phyloP scores from a whole-genome alignment of 2,888 invertebrate genomes.

The Drosophila koepferae region DNA sequence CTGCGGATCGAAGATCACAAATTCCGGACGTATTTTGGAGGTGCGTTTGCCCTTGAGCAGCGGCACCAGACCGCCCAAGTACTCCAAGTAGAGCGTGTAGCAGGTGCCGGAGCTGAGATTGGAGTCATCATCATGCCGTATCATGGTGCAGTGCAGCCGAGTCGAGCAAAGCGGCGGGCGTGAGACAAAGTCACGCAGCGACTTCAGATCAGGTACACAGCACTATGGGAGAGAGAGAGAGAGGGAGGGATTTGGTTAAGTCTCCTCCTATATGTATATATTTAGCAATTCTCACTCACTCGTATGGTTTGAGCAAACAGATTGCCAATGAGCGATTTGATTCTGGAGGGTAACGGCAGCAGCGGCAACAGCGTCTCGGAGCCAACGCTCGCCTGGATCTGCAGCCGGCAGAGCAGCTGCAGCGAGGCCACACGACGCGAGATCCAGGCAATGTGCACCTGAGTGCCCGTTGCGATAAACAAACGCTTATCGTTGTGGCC shows the following conservation, averaged over 20 bases:
- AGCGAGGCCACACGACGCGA: constrained; percentile 95
- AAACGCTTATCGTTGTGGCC: constrained; percentile 98
- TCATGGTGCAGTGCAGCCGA: constrained; percentile 98
- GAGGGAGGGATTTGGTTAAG: background rate
- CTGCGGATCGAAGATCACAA: constrained; percentile 98
- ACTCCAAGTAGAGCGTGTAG: constrained; percentile 96
- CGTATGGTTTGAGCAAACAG: constrained; percentile 97
- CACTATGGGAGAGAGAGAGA: constrained; percentile 87
- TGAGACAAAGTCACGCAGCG: constrained; percentile 96
- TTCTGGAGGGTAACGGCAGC: constrained; percentile 94
- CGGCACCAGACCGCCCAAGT: constrained; percentile 97
- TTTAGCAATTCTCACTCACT: constrained; percentile 86
- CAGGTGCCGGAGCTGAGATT: constrained; percentile 90
- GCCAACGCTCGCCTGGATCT: constrained; percentile 91
- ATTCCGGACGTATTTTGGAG: constrained; percentile 98
- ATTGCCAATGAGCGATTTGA: constrained; percentile 93
- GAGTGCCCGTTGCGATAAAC: constrained; percentile 96
- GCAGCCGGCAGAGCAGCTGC: constrained; percentile 94
- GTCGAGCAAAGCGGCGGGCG: constrained; percentile 94
- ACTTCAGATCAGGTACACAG: constrained; percentile 95
- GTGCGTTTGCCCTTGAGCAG: constrained; percentile 97
- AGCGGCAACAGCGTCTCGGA: constrained; percentile 91
- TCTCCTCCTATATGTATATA: background rate
- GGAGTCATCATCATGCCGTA: constrained; percentile 94
- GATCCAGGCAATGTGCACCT: constrained; percentile 97